Evolutionary conservation across 2,888 invertebrate genomes (phyloP).

Genomic region (Timema podura): DNA sequence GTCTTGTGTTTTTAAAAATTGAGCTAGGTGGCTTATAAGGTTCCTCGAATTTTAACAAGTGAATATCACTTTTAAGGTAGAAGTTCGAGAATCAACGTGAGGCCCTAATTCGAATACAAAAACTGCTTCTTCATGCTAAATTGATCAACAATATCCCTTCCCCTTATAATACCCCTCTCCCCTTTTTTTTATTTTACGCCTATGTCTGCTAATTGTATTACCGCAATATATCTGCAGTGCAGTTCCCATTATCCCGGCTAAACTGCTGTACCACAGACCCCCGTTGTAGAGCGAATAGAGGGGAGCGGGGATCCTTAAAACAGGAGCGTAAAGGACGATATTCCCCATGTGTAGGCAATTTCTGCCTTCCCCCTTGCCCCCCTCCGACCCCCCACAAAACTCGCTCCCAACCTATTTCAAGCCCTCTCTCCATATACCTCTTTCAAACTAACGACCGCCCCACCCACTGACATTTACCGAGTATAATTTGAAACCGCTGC

Average conservation of each 20-base stretch:
- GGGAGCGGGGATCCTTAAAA: not conserved
- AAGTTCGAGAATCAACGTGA: no score
- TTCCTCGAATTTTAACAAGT: no score
- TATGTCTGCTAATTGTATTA: slow-evolving; percentile 21
- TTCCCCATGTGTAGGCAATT: slow-evolving; percentile 22
- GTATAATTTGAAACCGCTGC: slow-evolving; percentile 15
- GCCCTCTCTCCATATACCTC: not conserved
- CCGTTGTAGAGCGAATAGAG: not conserved
- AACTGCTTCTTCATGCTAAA: no score
- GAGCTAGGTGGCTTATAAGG: no score
- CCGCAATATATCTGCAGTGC: slow-evolving; percentile 21
- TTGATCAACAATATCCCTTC: not conserved
- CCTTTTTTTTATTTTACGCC: no score
- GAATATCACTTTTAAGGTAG: no score
- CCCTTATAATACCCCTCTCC: not conserved
- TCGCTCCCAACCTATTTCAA: slow-evolving; percentile 3
- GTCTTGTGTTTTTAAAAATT: no score
- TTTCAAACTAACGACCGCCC: slow-evolving; percentile 3
- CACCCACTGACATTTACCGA: not conserved
- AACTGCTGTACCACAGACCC: slow-evolving; percentile 1
- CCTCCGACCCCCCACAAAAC: not conserved
- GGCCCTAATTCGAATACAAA: no score
- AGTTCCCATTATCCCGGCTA: not conserved
- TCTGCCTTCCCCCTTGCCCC: not conserved
- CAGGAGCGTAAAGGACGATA: slow-evolving; percentile 7